phyloP scores from a whole-genome alignment of 2,888 invertebrate genomes.

The Noctua janthe region DNA sequence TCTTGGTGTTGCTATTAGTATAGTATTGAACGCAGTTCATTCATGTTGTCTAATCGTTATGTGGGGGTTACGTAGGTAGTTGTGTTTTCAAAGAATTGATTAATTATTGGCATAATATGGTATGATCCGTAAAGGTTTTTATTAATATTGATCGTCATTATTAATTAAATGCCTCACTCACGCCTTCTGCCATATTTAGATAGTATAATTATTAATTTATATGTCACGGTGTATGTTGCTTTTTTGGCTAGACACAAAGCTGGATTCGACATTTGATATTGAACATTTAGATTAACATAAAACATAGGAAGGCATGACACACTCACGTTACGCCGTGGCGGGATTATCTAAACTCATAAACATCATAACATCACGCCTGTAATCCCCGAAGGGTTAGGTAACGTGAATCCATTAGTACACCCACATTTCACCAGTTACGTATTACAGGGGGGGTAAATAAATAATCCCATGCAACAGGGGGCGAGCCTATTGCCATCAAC shows the following conservation, averaged over 20 bases:
- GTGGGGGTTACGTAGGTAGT: too few species aligned
- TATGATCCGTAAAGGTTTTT: background rate
- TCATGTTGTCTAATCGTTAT: too few species aligned
- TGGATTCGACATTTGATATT: background rate
- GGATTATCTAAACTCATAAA: background rate
- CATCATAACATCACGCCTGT: too few species aligned
- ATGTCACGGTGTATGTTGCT: background rate
- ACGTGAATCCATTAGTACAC: too few species aligned
- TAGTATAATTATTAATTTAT: slow-evolving; percentile 15
- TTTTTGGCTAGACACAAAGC: slow-evolving; percentile 6
- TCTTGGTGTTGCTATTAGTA: background rate
- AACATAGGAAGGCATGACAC: background rate
- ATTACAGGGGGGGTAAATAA: too few species aligned
- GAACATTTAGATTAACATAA: background rate
- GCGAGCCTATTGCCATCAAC: too few species aligned
- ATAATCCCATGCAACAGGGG: too few species aligned
- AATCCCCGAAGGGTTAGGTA: too few species aligned
- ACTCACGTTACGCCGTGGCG: background rate
- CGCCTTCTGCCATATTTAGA: background rate
- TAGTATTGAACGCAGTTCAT: background rate
- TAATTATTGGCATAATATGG: slow-evolving; percentile 10
- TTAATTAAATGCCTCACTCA: slow-evolving; percentile 17
- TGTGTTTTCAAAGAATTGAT: background rate
- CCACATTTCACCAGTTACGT: too few species aligned
- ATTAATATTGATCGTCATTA: slow-evolving; percentile 10